Evolutionary conservation across 2,113 vertebrate species (phyloP).

Genomic region (Clarias magur): DNA sequence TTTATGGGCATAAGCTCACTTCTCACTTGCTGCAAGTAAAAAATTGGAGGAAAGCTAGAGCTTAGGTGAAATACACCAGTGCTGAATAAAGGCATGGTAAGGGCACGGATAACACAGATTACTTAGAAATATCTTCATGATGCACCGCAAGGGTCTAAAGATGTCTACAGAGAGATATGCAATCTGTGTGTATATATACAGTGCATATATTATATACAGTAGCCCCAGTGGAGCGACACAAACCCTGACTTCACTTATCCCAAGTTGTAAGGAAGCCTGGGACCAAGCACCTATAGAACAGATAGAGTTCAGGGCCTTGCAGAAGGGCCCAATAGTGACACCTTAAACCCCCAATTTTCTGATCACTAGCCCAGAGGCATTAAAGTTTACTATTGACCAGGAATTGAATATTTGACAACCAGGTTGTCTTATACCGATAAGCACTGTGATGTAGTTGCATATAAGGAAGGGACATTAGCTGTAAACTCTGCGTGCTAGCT

Average conservation of each 20-base stretch:
- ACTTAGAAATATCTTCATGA: too few relatives aligned
- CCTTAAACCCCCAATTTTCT: background rate
- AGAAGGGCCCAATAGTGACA: background rate
- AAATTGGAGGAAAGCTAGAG: too few relatives aligned
- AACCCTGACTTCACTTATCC: background rate
- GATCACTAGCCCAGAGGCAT: background rate
- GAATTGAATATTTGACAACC: background rate
- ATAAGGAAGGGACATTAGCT: background rate
- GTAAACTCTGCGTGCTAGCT: background rate
- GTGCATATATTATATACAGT: too few relatives aligned
- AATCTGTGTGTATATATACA: too few relatives aligned
- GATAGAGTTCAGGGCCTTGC: background rate
- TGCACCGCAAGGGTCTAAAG: too few relatives aligned
- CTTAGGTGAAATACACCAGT: too few relatives aligned
- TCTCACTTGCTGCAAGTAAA: too few relatives aligned
- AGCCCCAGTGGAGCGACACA: too few relatives aligned
- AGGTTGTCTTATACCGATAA: background rate
- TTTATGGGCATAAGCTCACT: too few relatives aligned
- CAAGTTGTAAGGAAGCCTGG: background rate
- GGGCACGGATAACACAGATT: too few relatives aligned
- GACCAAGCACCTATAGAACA: background rate
- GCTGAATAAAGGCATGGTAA: too few relatives aligned
- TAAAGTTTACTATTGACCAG: background rate
- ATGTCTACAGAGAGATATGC: too few relatives aligned
- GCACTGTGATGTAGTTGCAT: background rate